Conservation (phyloP, 2,888 invertebrate genomes). For the Cantharis lateralis region DNA sequence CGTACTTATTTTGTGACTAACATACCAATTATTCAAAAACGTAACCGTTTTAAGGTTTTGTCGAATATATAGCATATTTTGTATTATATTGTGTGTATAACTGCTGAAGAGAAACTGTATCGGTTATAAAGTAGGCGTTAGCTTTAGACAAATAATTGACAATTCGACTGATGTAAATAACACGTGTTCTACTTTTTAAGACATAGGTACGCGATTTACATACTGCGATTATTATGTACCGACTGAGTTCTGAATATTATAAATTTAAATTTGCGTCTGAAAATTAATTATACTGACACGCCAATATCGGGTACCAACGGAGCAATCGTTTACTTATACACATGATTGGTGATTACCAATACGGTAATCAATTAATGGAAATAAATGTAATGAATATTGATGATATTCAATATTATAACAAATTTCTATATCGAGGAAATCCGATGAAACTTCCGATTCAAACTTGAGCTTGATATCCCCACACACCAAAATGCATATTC, state of each 20-base stretch:
- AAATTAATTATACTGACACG: not conserved
- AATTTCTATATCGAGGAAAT: too few species aligned
- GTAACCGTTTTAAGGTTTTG: not conserved
- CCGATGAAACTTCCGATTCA: too few species aligned
- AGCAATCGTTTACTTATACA: not conserved
- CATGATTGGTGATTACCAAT: not conserved
- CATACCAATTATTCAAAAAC: not conserved
- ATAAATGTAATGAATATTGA: not conserved
- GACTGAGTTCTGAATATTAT: not conserved
- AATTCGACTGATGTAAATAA: not conserved
- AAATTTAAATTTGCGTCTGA: not conserved
- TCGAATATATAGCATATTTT: not conserved
- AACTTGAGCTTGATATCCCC: too few species aligned
- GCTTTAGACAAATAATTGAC: not conserved
- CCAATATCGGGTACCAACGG: not conserved
- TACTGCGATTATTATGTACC: not conserved
- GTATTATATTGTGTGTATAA: not conserved
- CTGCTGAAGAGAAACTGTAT: not conserved
- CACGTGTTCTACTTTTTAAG: not conserved
- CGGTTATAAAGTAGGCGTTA: not conserved
- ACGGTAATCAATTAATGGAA: not conserved
- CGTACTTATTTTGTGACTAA: not conserved
- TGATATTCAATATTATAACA: not conserved
- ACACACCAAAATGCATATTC: too few species aligned
- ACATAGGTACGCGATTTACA: not conserved